phyloP scores from a whole-genome alignment of 2,888 invertebrate genomes.

The Drosophila fungiperda region DNA sequence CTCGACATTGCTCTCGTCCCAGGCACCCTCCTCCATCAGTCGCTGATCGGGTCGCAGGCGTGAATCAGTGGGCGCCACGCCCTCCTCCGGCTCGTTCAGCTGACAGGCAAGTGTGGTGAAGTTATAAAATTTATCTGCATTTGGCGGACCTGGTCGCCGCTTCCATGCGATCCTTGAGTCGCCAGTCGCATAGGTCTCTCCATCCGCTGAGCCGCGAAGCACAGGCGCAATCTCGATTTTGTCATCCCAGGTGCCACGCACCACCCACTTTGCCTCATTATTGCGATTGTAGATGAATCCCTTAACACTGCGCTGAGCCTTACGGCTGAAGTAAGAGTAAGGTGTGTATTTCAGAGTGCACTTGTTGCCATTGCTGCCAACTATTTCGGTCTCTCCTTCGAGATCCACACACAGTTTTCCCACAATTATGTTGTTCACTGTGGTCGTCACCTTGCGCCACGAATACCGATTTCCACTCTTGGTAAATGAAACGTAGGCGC shows the following conservation, averaged over 20 bases:
- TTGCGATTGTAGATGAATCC: constrained; percentile 91
- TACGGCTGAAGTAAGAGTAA: constrained; percentile 99
- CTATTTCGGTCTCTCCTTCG: constrained; percentile 99
- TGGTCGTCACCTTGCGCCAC: constrained; percentile 99
- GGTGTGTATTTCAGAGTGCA: constrained; percentile 99
- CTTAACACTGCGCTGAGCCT: constrained; percentile 95
- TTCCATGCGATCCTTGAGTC: constrained; percentile 95
- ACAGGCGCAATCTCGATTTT: constrained; percentile 98
- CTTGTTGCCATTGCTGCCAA: constrained; percentile 94
- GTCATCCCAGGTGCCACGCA: constrained; percentile 97
- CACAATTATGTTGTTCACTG: constrained; percentile 99
- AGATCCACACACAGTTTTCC: constrained; percentile 99
- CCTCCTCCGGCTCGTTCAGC: constrained; percentile 96
- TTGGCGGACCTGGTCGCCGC: constrained; percentile 90
- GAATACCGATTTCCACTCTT: constrained; percentile 94
- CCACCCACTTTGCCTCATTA: constrained; percentile 91
- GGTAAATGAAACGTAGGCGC: constrained; percentile 89
- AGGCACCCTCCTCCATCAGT: constrained; percentile 97
- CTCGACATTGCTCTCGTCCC: constrained; percentile 96
- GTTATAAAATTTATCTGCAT: constrained; percentile 93
- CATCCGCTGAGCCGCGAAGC: constrained; percentile 89
- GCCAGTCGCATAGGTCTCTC: constrained; percentile 97
- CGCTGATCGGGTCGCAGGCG: constrained; percentile 97
- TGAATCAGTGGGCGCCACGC: constrained; percentile 97
- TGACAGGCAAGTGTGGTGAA: constrained; percentile 98